Evolutionary conservation across 2,113 vertebrate genomes (phyloP), one percentile per base, ranked within the genome.

Genomic region (Pholis gunnellus): DNA sequence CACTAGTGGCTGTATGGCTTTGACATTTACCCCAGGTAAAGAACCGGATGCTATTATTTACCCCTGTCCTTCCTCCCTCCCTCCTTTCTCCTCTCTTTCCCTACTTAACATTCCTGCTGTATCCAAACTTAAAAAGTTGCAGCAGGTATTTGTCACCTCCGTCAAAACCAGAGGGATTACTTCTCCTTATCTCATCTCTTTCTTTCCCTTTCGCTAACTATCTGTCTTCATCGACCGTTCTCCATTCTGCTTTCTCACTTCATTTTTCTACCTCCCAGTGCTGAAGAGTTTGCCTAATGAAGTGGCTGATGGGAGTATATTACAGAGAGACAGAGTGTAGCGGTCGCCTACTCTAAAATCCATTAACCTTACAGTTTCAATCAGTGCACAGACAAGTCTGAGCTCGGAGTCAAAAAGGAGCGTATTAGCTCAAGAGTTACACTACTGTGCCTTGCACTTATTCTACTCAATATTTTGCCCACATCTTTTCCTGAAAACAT

Each of bases 291-390:
- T 91, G 85, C 91, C 89, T 92, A 93, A 94, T 93, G 91, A 94
- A 94, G 93, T 94, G 90, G 89, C 90, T 94, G 92, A 92, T 92
- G 92, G 92, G 90, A 93, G 91, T 93, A 83, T 92, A 93, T 93
- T 92, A 92, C 92, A 89, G 90, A 79, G 90, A 94, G 89, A 90
- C 84, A 87, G 90, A 90, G 89, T 91, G 88, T 89, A 90, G 91
- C 85, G 67, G 81, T 88, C 85, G 89, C 83, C 90, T 92, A 93
- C 92, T 93, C 93, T 93, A 89, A 94, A 91, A 92, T 92, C 92
- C 92, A 94, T 94, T 94, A 94, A 94, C 92, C 92, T 92, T 86
- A 93, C 88, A 89, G 88, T 92, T 91, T 89, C 90, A 92, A 88
- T 92, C 91, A 91, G 90, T 52, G 57, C 36, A 72, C 81, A 84